phyloP scores from a whole-genome alignment of 1,140 invertebrate species.

The Galendromus occidentalis region DNA sequence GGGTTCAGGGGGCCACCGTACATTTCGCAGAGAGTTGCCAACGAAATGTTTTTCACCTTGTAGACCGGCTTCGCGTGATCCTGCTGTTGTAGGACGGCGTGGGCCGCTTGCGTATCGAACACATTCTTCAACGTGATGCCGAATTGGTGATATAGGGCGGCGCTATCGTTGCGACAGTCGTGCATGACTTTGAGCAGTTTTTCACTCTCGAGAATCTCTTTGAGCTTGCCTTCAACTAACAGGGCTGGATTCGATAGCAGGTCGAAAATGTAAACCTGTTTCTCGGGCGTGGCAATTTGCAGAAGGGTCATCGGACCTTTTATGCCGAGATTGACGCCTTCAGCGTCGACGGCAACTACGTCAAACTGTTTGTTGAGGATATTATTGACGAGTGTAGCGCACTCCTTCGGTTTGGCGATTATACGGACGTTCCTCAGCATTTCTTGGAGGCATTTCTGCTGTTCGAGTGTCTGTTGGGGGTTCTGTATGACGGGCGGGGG shows the following conservation, averaged over 20 bases:
- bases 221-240: constrained; percentile 51
- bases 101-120: constrained; percentile 87
- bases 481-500: constrained; percentile 13
- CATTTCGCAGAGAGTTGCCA: constrained; percentile 65
- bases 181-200: constrained; percentile 78
- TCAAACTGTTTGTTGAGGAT: constrained; percentile 39
- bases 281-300: constrained; percentile 47
- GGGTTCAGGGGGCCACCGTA: constrained; percentile 65
- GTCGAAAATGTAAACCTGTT: constrained; percentile 52
- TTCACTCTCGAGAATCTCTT: constrained; percentile 54
- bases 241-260: constrained; percentile 61
- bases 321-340: constrained; percentile 70
- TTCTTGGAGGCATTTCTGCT: constrained; percentile 4
- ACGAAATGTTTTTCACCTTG: constrained; percentile 73
- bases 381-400: constrained; percentile 46
- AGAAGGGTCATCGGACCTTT: constrained; percentile 46
- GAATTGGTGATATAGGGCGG: constrained; percentile 69
- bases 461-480: background rate
- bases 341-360: constrained; percentile 58
- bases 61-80: constrained; percentile 73
- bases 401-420: constrained; percentile 34
- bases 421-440: constrained; percentile 16
- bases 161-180: constrained; percentile 76
- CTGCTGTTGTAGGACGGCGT: constrained; percentile 73
- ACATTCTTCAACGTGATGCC: constrained; percentile 63